A percentile compares a stretch with the other conserved stretches of the same genome.
Conservation (phyloP, 2,113 vertebrate species). For the Forbesichthys papilliferus region DNA sequence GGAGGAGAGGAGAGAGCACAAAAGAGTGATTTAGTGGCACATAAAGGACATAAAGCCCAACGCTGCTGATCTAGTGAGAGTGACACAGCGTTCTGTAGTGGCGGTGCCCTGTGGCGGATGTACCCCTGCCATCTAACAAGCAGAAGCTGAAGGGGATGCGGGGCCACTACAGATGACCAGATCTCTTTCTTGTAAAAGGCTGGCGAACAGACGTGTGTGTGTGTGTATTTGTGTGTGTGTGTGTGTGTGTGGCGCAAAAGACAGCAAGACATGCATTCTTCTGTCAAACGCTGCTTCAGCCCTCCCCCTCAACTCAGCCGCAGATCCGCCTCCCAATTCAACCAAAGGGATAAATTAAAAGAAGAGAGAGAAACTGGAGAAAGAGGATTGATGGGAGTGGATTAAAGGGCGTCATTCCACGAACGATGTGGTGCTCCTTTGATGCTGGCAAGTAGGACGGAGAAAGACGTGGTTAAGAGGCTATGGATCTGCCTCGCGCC, state of each 20-base stretch:
- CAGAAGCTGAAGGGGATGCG: not conserved
- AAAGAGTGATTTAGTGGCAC: not conserved
- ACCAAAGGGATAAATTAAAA: slow-evolving; percentile 12
- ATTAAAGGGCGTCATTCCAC: slow-evolving; percentile 60
- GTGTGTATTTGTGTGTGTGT: too few species aligned
- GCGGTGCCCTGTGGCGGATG: slow-evolving; percentile 19
- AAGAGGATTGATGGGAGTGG: slow-evolving; percentile 46
- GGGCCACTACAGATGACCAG: slow-evolving; percentile 33
- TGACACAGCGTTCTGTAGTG: slow-evolving; percentile 18
- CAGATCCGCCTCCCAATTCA: slow-evolving; percentile 15
- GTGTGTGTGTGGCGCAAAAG: not conserved
- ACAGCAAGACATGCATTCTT: slow-evolving; percentile 18
- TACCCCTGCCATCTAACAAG: slow-evolving; percentile 18
- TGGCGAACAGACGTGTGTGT: slow-evolving; percentile 15
- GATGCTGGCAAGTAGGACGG: slow-evolving; percentile 27
- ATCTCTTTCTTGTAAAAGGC: slow-evolving; percentile 25
- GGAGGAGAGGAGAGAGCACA: slow-evolving; percentile 9
- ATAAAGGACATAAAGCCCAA: slow-evolving; percentile 1
- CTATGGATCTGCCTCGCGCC: slow-evolving; percentile 55
- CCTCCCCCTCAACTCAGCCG: slow-evolving; percentile 7
- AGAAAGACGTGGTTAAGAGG: slow-evolving; percentile 52
- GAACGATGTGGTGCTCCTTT: slow-evolving; percentile 32
- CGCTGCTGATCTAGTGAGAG: slow-evolving; percentile 8
- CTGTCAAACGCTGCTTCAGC: slow-evolving; percentile 25
- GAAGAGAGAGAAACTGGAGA: slow-evolving; percentile 11